Evolutionary conservation across 2,797 vertebrate species (phyloP), one percentile per base, ranked within the genome.

Genomic region (Cynopterus sphinx): DNA sequence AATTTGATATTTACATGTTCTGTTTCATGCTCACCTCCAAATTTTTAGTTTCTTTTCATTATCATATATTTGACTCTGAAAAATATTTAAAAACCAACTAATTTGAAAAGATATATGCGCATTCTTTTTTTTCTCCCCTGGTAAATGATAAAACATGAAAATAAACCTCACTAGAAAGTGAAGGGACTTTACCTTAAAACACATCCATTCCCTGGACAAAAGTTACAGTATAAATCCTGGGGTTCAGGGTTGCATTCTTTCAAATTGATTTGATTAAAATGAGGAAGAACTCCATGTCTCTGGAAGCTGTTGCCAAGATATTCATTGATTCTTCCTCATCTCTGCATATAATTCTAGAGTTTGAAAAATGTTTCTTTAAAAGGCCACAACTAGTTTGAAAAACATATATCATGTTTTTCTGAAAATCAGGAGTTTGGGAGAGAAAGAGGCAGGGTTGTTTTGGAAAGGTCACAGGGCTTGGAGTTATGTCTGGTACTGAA

Each of bases 221-320:
- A 96, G 43, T 89, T 73, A 53, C 1, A 86, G 26, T 68, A 8
- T 33, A 90, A 90, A 74, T 90, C 57, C n/a, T 41, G 12, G 28
- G 28, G 65, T 87, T 95, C 74, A 73, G 22, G 15, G 5, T 15
- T 74, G 19, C 19, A 74, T 68, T 92, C 22, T 87, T 96, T 94
- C 74, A 90, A 87, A 63, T 39, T 73, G 75, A 74, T 65, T 87
- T 90, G 84, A 92, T 94, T 74, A 87, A 92, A 87, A 57, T 16
- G 16, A 90, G 19, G 53, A 57, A 92, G 51, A 90, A 68, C 36
- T 49, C 74, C 49, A 61, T 63, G 39, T 79, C 28, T 82, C 28
- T 61, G 9, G 73, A 51, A 55, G 55, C 8, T 49, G 10, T 90
- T 90, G 31, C 81, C n/a, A 49, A 87, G 36, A 59, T 63, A 51